Evolutionary conservation across 2,888 invertebrate species (phyloP).

Genomic region (Aphrophora alni): DNA sequence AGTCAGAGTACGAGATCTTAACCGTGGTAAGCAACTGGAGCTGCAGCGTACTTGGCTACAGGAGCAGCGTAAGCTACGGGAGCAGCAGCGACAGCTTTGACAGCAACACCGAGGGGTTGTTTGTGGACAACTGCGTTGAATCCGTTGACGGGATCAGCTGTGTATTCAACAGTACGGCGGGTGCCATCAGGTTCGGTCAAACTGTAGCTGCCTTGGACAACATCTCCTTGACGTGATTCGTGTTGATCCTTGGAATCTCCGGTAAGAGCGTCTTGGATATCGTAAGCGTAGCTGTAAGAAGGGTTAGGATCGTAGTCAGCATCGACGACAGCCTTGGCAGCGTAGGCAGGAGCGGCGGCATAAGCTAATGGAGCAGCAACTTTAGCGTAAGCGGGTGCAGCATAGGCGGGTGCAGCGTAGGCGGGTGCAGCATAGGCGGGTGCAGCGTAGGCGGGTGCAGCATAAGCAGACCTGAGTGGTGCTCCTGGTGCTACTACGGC

Average conservation of each 20-base stretch:
- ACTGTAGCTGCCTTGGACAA: slow-evolving; percentile 50
- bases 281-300: slow-evolving; percentile 50
- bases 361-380: slow-evolving; percentile 57
- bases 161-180: slow-evolving; percentile 50
- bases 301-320: slow-evolving; percentile 50
- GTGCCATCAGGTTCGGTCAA: slow-evolving; percentile 50
- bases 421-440: slow-evolving; percentile 52
- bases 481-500: slow-evolving; percentile 55
- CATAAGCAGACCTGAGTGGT: slow-evolving; percentile 41
- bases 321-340: slow-evolving; percentile 59
- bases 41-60: slow-evolving; percentile 57
- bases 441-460: slow-evolving; percentile 39
- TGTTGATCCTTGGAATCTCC: slow-evolving; percentile 51
- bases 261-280: slow-evolving; percentile 49
- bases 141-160: slow-evolving; percentile 52
- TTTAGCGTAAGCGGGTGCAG: slow-evolving; percentile 56
- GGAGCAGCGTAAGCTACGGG: slow-evolving; percentile 45
- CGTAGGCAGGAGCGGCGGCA: slow-evolving; percentile 65
- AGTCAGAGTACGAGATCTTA: neutral
- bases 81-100: slow-evolving; percentile 41
- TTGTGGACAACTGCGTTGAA: slow-evolving; percentile 52
- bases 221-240: slow-evolving; percentile 49
- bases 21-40: slow-evolving; percentile 44
- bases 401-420: slow-evolving; percentile 55
- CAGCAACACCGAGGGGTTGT: slow-evolving; percentile 45